Percentiles rank a stretch among this genome's conserved stretches.
phyloP scores from a whole-genome alignment of 2,113 vertebrate species.

The Fregata magnificens region DNA sequence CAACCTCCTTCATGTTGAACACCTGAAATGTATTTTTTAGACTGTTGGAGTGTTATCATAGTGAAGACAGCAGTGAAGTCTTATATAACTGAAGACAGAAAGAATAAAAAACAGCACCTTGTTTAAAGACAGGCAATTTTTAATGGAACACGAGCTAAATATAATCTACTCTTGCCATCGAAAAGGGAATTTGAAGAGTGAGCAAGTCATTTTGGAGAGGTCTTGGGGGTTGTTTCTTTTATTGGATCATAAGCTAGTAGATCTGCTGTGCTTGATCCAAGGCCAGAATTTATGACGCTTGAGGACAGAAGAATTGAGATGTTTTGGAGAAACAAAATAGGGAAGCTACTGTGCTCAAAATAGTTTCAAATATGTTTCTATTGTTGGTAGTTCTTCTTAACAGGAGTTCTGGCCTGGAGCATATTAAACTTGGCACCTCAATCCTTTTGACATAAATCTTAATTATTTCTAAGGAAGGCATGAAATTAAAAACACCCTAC shows the following conservation, averaged over 20 bases:
- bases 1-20: conserved; percentile 82
- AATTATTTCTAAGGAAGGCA: neutral
- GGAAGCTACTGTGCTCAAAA: neutral
- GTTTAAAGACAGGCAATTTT: conserved; percentile 60
- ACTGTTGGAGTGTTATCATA: conserved; percentile 74
- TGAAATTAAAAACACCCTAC: neutral
- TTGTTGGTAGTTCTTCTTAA: neutral
- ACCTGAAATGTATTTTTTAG: conserved; percentile 78
- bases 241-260: neutral
- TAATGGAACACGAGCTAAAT: conserved; percentile 40
- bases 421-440: neutral
- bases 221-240: neutral
- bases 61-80: conserved; percentile 74
- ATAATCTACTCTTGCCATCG: neutral
- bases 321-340: neutral
- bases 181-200: conserved; percentile 5
- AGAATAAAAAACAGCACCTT: conserved; percentile 58
- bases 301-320: neutral
- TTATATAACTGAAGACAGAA: conserved; percentile 77
- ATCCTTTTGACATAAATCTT: neutral
- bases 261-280: neutral
- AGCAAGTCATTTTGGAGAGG: neutral
- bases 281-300: neutral
- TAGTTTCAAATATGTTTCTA: neutral
- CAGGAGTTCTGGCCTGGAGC: neutral